Percentiles rank a stretch among this genome's conserved stretches.
Evolutionary conservation across 2,888 invertebrate genomes (phyloP).

Genomic region (Nebria salina): DNA sequence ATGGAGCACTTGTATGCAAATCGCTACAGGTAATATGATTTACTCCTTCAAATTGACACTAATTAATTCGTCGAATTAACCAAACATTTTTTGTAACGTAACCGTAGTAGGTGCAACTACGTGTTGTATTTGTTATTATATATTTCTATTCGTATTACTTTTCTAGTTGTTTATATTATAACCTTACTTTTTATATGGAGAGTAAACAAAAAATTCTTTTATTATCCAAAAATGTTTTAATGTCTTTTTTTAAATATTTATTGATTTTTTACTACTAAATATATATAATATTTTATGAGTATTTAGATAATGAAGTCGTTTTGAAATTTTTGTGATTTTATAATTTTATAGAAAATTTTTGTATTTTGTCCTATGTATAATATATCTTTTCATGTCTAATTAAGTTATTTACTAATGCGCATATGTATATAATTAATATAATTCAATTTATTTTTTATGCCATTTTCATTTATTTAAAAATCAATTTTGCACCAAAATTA

Average conservation of each 20-base stretch:
- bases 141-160: neutral
- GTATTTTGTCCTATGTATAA: too few relatives aligned
- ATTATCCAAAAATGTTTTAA: neutral
- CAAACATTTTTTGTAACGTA: neutral
- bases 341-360: too few relatives aligned
- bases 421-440: too few relatives aligned
- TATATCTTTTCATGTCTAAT: too few relatives aligned
- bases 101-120: neutral
- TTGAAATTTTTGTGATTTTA: too few relatives aligned
- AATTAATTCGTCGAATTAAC: neutral
- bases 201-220: neutral
- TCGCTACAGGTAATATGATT: neutral
- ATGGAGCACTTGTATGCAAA: neutral
- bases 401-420: too few relatives aligned
- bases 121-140: neutral
- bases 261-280: neutral
- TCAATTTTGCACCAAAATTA: too few relatives aligned
- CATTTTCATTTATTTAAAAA: too few relatives aligned
- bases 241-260: neutral
- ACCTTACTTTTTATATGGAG: neutral
- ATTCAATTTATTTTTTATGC: too few relatives aligned
- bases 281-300: too few relatives aligned
- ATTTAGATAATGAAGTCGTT: too few relatives aligned
- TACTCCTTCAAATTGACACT: neutral
- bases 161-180: neutral